Evolutionary conservation across 2,113 vertebrate genomes (phyloP), one percentile per base, ranked within the genome.

Genomic region (Gracilinanus agilis): DNA sequence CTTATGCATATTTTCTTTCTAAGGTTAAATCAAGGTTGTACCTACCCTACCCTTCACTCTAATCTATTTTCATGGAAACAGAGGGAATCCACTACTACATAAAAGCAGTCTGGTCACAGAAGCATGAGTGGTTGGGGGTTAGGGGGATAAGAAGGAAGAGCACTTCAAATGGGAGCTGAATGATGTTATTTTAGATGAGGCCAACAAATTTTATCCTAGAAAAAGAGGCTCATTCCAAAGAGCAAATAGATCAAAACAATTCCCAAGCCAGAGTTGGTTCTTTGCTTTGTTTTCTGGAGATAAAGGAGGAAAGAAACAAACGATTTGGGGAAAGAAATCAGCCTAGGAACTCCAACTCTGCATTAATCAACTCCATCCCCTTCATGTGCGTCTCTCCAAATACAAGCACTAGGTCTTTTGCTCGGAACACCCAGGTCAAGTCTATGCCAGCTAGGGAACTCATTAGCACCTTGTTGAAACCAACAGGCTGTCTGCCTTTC

Each of bases 391-490:
- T 61, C 95, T 96, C 92, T 40, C 93, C 89, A 55, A 21, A 94
- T 0, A 3, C 29, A 96, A 93, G 90, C 53, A 93, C 89, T 53
- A 89, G 54, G 56, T 92, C 91, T 96, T 94, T 96, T 83, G 91
- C 91, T 88, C 89, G 90, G 92, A 96, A 91, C 93, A 96, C 24
- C 61, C 89, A 61, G 93, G 95, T 96, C 44, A 29, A 89, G 34
- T 90, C 58, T 34, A 16, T 96, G 93, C 90, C 55, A 55, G 83
- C 92, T 96, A 83, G 91, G 95, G 95, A 97, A 97, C 94, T 97
- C 93, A 97, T 97, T 96, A 97, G 94, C 94, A 96, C 95, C 90
- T 97, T 44, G 2, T 54, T 54, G 23, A 96, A 95, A 95, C 94
- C 61, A 91, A 95, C 54, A 92, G 90, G 44, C 10, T 92, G 89